These are phyloP conservation scores for Cepaea nemoralis DNA, from an alignment of 1,140 invertebrate species.

Conservation along the genomic window DNA sequence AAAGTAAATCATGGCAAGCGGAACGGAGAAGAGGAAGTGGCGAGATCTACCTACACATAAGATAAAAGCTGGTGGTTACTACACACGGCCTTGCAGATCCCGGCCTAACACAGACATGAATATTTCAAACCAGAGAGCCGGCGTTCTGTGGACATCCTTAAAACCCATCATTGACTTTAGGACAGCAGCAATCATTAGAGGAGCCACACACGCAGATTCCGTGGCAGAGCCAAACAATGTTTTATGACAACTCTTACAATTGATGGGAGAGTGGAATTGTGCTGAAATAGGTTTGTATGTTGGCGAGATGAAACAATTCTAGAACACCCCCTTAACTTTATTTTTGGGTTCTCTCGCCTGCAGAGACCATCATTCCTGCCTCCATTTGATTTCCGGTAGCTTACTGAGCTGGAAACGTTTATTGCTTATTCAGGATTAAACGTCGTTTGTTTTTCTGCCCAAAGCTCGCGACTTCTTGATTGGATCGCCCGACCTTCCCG, in stretches of 20 bases:
- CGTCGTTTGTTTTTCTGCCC: slow-evolving; percentile 30
- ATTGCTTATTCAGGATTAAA: slow-evolving; percentile 39
- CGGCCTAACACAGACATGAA: too few relatives aligned
- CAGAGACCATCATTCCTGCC: not conserved
- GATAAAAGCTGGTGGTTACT: too few relatives aligned
- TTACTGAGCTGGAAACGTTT: slow-evolving; percentile 12
- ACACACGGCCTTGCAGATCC: too few relatives aligned
- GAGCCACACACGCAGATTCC: too few relatives aligned
- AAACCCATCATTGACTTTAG: too few relatives aligned
- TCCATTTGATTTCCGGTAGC: not conserved
- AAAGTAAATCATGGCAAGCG: too few relatives aligned
- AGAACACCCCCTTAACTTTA: not conserved
- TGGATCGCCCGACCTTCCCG: slow-evolving; percentile 24
- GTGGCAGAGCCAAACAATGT: slow-evolving; percentile 6
- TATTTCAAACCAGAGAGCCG: too few relatives aligned
- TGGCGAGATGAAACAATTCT: not conserved
- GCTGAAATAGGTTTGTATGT: slow-evolving; percentile 16
- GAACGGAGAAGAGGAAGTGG: too few relatives aligned
- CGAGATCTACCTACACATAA: too few relatives aligned
- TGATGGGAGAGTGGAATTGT: slow-evolving; percentile 12
- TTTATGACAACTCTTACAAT: slow-evolving; percentile 27
- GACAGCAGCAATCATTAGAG: too few relatives aligned
- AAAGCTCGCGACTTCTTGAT: slow-evolving; percentile 30
- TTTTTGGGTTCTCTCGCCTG: not conserved
- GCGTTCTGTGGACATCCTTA: too few relatives aligned